A percentile compares a stretch with the other conserved stretches of the same genome.
Evolutionary conservation across 1,140 invertebrate species (phyloP).

Genomic region (Drosophila athabasca): DNA sequence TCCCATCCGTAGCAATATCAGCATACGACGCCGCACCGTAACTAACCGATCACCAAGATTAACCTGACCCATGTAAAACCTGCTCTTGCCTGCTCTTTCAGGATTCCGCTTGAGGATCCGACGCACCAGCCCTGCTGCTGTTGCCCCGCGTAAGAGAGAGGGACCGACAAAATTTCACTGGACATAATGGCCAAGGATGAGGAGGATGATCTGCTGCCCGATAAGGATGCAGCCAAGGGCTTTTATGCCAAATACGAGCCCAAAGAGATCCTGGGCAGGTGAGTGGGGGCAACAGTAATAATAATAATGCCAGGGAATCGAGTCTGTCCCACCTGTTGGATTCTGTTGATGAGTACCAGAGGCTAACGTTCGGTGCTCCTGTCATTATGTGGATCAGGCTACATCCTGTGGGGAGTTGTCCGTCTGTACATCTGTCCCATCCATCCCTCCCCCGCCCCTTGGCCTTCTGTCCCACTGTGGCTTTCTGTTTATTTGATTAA

Average conservation of each 20-base stretch:
- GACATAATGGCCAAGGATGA: conserved; percentile 89
- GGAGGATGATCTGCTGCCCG: conserved; percentile 91
- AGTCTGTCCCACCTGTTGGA: not conserved
- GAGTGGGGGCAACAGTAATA: conserved; percentile 61
- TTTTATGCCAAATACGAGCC: conserved; percentile 99
- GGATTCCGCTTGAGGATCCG: conserved; percentile 10
- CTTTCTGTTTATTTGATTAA: conserved; percentile 5
- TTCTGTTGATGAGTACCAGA: not conserved
- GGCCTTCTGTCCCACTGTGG: conserved; percentile 8
- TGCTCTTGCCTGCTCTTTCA: not conserved
- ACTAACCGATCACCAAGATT: conserved; percentile 34
- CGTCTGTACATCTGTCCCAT: not conserved
- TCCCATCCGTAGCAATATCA: conserved; percentile 10
- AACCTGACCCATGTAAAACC: conserved; percentile 12
- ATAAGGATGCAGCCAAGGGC: conserved; percentile 95
- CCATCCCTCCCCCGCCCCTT: too few species aligned
- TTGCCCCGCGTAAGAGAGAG: conserved; percentile 11
- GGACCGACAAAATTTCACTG: conserved; percentile 77
- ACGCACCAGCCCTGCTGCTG: not conserved
- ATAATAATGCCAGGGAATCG: too few species aligned
- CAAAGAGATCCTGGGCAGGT: conserved; percentile 98
- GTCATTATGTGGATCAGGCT: not conserved
- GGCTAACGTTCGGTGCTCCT: too few species aligned
- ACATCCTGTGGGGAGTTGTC: not conserved
- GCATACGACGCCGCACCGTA: conserved; percentile 20